phyloP scores from a whole-genome alignment of 2,888 invertebrate genomes.

The Machimus rusticus region DNA sequence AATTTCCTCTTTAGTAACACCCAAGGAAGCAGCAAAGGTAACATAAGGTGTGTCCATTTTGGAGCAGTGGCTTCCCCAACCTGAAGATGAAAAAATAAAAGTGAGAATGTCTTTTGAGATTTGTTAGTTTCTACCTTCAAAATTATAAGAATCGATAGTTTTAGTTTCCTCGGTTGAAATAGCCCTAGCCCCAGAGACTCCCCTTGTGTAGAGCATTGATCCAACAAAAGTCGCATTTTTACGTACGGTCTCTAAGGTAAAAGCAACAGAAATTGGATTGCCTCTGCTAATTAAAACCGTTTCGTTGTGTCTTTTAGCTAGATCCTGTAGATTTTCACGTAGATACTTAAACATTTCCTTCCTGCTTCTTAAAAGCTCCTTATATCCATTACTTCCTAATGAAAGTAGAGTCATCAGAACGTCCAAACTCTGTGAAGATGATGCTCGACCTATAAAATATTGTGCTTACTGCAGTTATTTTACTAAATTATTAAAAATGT shows the following conservation, averaged over 20 bases:
- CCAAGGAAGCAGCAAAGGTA: constrained; percentile 77
- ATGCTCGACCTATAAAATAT: constrained; percentile 69
- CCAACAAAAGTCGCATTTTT: constrained; percentile 65
- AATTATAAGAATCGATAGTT: constrained; percentile 66
- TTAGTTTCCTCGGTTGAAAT: constrained; percentile 66
- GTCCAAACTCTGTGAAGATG: constrained; percentile 74
- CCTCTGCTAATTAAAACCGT: constrained; percentile 68
- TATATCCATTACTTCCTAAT: constrained; percentile 72
- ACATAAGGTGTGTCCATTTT: constrained; percentile 71
- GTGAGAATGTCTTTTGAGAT: neutral
- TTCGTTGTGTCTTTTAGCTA: constrained; percentile 69
- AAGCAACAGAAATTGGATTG: constrained; percentile 75
- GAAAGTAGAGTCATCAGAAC: constrained; percentile 78
- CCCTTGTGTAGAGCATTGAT: constrained; percentile 75
- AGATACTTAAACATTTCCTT: constrained; percentile 71
- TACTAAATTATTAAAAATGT: neutral
- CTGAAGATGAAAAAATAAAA: constrained; percentile 57
- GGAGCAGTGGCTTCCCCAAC: constrained; percentile 75
- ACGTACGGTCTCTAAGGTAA: constrained; percentile 62
- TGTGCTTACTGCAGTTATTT: constrained; percentile 54
- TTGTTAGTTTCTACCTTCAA: constrained; percentile 63
- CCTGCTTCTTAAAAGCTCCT: constrained; percentile 68
- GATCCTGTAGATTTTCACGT: constrained; percentile 64
- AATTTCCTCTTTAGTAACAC: constrained; percentile 72
- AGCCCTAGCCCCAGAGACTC: constrained; percentile 76